Conservation (phyloP, 2,797 vertebrate species). For the Scolopax bukidnonensis region DNA sequence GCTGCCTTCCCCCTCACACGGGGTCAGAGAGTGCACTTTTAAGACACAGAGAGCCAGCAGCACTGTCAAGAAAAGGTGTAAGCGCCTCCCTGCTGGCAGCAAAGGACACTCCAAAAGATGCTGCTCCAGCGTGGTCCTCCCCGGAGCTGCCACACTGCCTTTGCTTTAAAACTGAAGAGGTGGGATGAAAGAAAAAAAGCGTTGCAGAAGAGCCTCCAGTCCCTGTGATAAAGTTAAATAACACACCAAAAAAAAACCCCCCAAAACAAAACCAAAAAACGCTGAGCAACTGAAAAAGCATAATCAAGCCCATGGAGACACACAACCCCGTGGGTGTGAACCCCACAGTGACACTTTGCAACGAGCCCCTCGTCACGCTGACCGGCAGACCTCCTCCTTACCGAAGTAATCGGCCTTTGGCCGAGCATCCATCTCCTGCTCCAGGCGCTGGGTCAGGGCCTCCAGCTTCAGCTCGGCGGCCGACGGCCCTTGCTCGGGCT, state of each 20-base stretch:
- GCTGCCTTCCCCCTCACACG: neutral
- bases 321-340: neutral
- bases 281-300: neutral
- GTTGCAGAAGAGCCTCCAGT: neutral
- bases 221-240: neutral
- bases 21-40: neutral
- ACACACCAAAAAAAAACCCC: neutral
- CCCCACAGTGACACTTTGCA: neutral
- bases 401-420: conserved; percentile 94
- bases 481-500: conserved; percentile 82
- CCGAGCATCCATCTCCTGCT: conserved; percentile 93
- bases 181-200: neutral
- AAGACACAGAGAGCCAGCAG: neutral
- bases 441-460: conserved; percentile 91
- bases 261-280: too few species aligned
- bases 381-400: conserved; percentile 61
- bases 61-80: neutral
- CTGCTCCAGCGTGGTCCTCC: neutral
- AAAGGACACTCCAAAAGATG: neutral
- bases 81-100: neutral
- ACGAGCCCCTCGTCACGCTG: rapidly evolving
- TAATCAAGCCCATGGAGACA: neutral
- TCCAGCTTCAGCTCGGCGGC: conserved; percentile 91
- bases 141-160: neutral
- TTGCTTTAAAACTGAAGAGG: neutral